Evolutionary conservation across 2,888 invertebrate genomes (phyloP), one percentile per base, ranked within the genome.

Genomic region (Agrochola lychnidis): DNA sequence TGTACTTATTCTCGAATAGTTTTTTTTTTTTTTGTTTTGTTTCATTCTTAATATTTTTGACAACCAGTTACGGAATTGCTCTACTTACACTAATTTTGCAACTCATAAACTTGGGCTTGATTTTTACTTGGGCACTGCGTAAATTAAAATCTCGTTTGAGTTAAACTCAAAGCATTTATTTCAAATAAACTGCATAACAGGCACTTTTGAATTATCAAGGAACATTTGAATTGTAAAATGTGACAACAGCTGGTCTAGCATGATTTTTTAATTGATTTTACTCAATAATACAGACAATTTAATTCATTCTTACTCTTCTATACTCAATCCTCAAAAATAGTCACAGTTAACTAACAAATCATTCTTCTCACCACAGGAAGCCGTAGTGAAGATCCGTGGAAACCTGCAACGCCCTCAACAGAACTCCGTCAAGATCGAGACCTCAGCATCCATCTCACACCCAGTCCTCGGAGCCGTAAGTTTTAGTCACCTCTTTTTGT

Each of bases 391-490:
- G 79, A 80, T 95, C 73, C 90, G 90, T 22, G 94, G 94, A 51
- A 88, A 88, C 16, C 48, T 95, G 6, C 83, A 90, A 48, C 91
- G 91, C 12, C 92, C 94, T 7, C 89, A 87, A 14, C 92, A 93
- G 25, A 94, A 94, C 87, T 87, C 87, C 19, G 73, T 95, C 84
- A 93, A 92, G 84, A 90, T 96, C 1, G 95, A 95, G 83, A 92
- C 95, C 2, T 86, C 92, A 4, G 93, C 94, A 1, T 88, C 92
- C 69, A 71, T 95, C 74, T 92, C 94, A 0, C 94, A 94, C 85
- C 92, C 95, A 1, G 90, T 91, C 42, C 91, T 96, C 73, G 96
- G 96, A 82, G 89, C 88, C 59, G 96, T 96, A 92, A 92, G 95
- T 92, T 40, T 14, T 36, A 62, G n/a, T 56, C 74, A 14, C 6